A percentile compares a stretch with the other conserved stretches of the same genome.
phyloP scores from a whole-genome alignment of 2,888 invertebrate genomes.

The Agrochola macilenta region DNA sequence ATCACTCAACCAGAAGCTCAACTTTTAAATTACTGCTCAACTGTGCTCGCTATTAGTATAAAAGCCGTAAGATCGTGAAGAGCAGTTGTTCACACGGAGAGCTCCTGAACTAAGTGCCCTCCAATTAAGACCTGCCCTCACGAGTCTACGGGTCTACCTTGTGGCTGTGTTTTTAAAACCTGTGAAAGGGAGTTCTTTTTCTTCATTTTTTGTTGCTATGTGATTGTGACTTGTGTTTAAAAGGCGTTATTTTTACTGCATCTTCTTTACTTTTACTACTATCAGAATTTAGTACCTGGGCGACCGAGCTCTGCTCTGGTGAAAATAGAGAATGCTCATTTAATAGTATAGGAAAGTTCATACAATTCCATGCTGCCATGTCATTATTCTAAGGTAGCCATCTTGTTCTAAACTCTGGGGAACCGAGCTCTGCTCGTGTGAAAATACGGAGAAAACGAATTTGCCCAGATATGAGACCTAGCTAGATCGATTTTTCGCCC shows the following conservation, averaged over 20 bases:
- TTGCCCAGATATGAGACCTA: too few relatives aligned
- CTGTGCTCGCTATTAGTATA: constrained; percentile 61
- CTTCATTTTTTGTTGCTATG: constrained; percentile 15
- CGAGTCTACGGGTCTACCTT: constrained; percentile 49
- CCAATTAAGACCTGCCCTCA: constrained; percentile 84
- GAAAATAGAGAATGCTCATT: too few relatives aligned
- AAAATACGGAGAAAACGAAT: too few relatives aligned
- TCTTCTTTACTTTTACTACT: not conserved
- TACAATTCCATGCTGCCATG: too few relatives aligned
- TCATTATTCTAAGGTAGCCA: too few relatives aligned
- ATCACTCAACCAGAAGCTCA: constrained; percentile 19
- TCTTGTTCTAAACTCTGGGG: too few relatives aligned
- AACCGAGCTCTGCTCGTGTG: too few relatives aligned
- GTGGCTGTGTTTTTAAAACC: constrained; percentile 72
- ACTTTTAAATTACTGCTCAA: constrained; percentile 45
- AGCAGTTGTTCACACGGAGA: constrained; percentile 74
- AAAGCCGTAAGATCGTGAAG: constrained; percentile 64
- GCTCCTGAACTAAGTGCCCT: constrained; percentile 82
- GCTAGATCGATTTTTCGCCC: too few relatives aligned
- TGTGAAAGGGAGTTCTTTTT: constrained; percentile 24
- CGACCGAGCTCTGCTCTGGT: too few relatives aligned
- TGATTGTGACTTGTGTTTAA: not conserved
- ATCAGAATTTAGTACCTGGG: not conserved
- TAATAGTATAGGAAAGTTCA: too few relatives aligned
- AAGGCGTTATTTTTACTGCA: not conserved